Evolutionary conservation across 2,888 invertebrate genomes (phyloP).

Genomic region (Ophion ellenae): DNA sequence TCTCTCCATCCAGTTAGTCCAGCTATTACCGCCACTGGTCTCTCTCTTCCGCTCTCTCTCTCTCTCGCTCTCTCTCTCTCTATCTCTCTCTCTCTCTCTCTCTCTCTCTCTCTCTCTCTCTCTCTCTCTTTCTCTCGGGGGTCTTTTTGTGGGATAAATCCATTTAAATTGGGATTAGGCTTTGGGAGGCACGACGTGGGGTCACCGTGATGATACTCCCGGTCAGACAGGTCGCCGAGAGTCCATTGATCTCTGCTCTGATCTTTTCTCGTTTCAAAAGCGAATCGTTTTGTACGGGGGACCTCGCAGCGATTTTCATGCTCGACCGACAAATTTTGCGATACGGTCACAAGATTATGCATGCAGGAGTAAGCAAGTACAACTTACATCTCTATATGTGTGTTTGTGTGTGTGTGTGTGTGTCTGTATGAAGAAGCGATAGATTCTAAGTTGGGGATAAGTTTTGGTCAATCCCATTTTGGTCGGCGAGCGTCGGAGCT

Average conservation of each 20-base stretch:
- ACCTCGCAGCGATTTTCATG: background rate
- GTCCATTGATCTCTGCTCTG: conserved; percentile 19
- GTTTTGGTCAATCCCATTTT: conserved; percentile 71
- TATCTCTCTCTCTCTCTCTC: conserved; percentile 6
- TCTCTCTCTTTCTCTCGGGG: conserved; percentile 1
- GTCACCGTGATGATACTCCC: conserved; percentile 63
- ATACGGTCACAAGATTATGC: conserved; percentile 66
- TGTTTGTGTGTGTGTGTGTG: background rate
- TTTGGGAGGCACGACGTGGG: conserved; percentile 48
- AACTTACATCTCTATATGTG: background rate
- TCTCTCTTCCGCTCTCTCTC: conserved; percentile 6
- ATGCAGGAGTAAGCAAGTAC: background rate
- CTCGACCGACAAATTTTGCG: conserved; percentile 62
- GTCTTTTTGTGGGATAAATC: conserved; percentile 71
- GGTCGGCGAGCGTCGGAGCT: conserved; percentile 72
- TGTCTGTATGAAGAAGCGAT: background rate
- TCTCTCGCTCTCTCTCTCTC: background rate
- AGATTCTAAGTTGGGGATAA: conserved; percentile 56
- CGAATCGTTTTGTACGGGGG: conserved; percentile 35
- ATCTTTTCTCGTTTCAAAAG: conserved; percentile 19
- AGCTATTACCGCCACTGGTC: background rate
- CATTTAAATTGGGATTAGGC: conserved; percentile 78
- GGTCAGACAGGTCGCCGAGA: conserved; percentile 57
- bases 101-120: conserved; percentile 29
- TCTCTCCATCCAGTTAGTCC: background rate